Evolutionary conservation across 2,113 vertebrate genomes (phyloP).

Genomic region (Sinosuthora webbiana): DNA sequence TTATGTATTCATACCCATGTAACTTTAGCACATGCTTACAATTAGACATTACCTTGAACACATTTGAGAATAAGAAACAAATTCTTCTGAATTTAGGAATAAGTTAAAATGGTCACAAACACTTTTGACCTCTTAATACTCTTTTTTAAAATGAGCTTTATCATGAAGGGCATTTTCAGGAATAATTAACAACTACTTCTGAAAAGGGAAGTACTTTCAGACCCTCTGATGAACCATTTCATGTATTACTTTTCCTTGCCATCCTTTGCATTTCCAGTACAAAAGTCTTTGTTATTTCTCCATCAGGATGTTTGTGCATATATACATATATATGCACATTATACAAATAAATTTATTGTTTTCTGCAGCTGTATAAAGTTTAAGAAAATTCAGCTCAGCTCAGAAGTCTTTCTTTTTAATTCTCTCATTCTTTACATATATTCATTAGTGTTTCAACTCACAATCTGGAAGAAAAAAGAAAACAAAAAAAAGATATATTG

Average conservation of each 20-base stretch:
- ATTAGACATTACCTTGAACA: not conserved
- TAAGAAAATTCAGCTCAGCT: not conserved
- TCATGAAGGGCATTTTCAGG: not conserved
- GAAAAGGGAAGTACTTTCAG: not conserved
- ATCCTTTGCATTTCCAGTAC: not conserved
- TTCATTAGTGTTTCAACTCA: not conserved
- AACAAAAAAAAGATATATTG: not conserved
- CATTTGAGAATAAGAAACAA: not conserved
- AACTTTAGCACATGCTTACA: not conserved
- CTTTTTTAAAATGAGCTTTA: not conserved
- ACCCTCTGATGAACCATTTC: not conserved
- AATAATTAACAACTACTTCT: not conserved
- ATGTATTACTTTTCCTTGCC: not conserved
- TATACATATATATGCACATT: not conserved
- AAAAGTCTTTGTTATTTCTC: not conserved
- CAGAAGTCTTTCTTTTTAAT: not conserved
- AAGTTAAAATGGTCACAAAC: not conserved
- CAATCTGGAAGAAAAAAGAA: not conserved
- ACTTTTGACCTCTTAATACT: not conserved
- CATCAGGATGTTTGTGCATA: not conserved
- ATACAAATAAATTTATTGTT: not conserved
- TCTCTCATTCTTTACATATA: not conserved
- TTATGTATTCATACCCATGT: not conserved
- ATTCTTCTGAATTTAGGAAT: not conserved
- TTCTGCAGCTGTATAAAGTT: not conserved